Percentiles rank a stretch among this genome's conserved stretches.
These are phyloP conservation scores for Peromyscus attwateri DNA, from an alignment of 2,797 vertebrate species.

Conservation along the genomic window DNA sequence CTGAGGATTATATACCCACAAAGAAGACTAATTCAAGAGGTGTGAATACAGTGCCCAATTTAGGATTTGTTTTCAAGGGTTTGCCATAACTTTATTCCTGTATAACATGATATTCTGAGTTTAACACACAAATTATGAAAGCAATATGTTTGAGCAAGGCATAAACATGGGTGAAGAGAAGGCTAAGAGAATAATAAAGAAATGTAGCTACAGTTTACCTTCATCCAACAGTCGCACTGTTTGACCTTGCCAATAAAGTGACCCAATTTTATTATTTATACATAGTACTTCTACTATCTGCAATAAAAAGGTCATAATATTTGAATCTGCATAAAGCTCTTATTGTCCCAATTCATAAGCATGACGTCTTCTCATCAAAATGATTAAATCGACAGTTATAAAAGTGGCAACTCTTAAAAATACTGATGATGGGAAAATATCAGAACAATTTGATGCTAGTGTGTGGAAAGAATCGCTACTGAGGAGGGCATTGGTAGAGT, in stretches of 20 bases:
- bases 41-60: not conserved
- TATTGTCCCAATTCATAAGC: not conserved
- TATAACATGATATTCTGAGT: slow-evolving; percentile 3
- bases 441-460: not conserved
- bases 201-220: slow-evolving; percentile 1
- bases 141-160: not conserved
- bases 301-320: slow-evolving; percentile 2
- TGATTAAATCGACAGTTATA: slow-evolving; percentile 15
- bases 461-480: not conserved
- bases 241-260: slow-evolving; percentile 22
- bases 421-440: not conserved
- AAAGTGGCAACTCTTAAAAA: not conserved
- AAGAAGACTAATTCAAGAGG: slow-evolving; percentile 20
- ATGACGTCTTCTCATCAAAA: slow-evolving; percentile 37
- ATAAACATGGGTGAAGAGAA: not conserved
- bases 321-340: not conserved
- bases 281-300: slow-evolving; percentile 17
- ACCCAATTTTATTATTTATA: slow-evolving; percentile 30
- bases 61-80: slow-evolving; percentile 18
- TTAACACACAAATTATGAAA: slow-evolving; percentile 48
- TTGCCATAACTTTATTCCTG: slow-evolving; percentile 55
- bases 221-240: not conserved
- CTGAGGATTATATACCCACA: not conserved
- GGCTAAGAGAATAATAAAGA: not conserved
- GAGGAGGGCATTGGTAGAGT: not conserved